These are phyloP conservation scores for Pungitius pungitius DNA, from an alignment of 2,113 vertebrate species.

Conservation along the genomic window DNA sequence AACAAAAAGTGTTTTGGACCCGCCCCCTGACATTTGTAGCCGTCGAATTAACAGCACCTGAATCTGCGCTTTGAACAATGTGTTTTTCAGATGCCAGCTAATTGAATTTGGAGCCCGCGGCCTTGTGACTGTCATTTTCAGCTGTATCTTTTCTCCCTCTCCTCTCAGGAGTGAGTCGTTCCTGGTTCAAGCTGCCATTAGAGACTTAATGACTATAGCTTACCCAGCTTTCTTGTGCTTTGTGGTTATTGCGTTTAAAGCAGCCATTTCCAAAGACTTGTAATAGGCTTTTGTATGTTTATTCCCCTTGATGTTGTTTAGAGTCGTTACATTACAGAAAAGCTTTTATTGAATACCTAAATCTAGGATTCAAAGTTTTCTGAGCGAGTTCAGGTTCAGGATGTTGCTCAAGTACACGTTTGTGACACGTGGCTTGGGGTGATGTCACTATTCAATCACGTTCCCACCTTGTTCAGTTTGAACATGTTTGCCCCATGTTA, in stretches of 20 bases:
- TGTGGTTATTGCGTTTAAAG: conserved; percentile 59
- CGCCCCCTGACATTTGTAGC: conserved; percentile 49
- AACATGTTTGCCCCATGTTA: background rate
- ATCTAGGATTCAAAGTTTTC: conserved; percentile 22
- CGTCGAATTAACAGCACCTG: conserved; percentile 51
- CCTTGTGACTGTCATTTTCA: conserved; percentile 58
- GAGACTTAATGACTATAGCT: conserved; percentile 51
- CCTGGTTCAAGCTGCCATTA: conserved; percentile 56
- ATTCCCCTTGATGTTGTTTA: conserved; percentile 60
- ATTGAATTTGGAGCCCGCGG: conserved; percentile 60
- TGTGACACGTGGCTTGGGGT: background rate
- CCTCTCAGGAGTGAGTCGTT: conserved; percentile 47
- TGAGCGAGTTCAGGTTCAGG: conserved; percentile 21
- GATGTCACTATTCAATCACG: background rate
- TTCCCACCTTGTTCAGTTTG: background rate
- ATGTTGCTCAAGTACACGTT: conserved; percentile 28
- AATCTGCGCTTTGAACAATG: conserved; percentile 28
- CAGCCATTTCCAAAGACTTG: conserved; percentile 44
- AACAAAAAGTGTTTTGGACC: conserved; percentile 55
- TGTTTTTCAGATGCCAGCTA: conserved; percentile 28
- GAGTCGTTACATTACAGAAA: conserved; percentile 52
- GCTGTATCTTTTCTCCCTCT: conserved; percentile 33
- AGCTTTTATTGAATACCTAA: background rate
- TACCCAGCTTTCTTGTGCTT: conserved; percentile 52
- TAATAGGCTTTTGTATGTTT: conserved; percentile 50